Evolutionary conservation across 1,140 invertebrate genomes (phyloP).

Genomic region (Bombus polaris): DNA sequence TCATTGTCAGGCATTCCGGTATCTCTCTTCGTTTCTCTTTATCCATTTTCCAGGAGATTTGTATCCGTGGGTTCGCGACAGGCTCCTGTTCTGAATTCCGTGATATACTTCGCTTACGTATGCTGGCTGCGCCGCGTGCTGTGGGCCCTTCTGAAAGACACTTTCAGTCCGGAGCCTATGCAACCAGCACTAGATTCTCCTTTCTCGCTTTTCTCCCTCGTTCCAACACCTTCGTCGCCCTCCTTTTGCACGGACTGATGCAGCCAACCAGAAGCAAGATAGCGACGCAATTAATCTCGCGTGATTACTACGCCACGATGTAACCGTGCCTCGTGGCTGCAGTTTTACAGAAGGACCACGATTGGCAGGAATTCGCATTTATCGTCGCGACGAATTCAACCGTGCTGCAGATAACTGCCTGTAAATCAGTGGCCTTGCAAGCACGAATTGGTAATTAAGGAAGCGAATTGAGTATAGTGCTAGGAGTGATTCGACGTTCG

Average conservation of each 20-base stretch:
- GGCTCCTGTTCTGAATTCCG: conserved; percentile 59
- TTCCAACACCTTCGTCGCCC: neutral
- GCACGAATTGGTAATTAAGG: conserved; percentile 3
- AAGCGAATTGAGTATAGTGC: neutral
- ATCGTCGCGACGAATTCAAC: neutral
- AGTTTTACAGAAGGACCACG: conserved; percentile 8
- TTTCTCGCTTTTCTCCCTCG: too few species aligned
- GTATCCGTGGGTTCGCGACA: conserved; percentile 52
- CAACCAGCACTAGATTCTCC: neutral
- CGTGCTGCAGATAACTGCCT: conserved; percentile 10
- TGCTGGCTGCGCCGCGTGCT: conserved; percentile 16
- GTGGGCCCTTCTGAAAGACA: neutral
- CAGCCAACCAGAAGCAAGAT: conserved; percentile 17
- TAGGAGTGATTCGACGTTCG: neutral
- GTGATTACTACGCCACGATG: conserved; percentile 18
- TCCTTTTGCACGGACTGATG: neutral
- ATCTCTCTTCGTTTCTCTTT: conserved; percentile 11
- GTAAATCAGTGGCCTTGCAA: neutral
- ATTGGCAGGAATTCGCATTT: conserved; percentile 2
- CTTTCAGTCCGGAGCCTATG: neutral
- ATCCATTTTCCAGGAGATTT: conserved; percentile 61
- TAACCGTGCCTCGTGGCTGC: neutral
- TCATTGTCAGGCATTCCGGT: conserved; percentile 36
- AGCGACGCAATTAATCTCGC: conserved; percentile 41
- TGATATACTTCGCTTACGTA: conserved; percentile 60